Conservation (phyloP, 1,140 invertebrate species). For the Saccostrea glomerata region DNA sequence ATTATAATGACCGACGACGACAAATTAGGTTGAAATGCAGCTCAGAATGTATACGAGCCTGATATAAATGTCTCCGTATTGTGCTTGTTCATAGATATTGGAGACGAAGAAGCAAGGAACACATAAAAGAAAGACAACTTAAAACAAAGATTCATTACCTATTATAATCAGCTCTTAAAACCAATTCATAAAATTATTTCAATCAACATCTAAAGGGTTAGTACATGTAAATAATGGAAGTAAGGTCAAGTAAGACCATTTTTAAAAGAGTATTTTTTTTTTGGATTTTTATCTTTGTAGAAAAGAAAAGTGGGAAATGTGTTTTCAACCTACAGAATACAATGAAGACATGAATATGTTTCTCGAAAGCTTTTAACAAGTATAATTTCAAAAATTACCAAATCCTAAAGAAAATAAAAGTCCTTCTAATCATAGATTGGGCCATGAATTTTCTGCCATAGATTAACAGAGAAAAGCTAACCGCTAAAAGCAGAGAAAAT, state of each 20-base stretch:
- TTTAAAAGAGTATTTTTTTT: conserved; percentile 33
- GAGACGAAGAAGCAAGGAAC: not conserved
- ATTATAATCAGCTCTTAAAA: conserved; percentile 6
- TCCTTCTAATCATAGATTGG: too few relatives aligned
- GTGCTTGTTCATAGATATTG: conserved; percentile 41
- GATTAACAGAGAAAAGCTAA: too few relatives aligned
- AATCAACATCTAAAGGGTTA: not conserved
- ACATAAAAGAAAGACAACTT: not conserved
- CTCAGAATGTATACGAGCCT: not conserved
- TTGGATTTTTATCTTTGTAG: not conserved
- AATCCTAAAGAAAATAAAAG: too few relatives aligned
- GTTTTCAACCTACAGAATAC: not conserved
- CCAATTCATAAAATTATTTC: not conserved
- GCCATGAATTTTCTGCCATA: too few relatives aligned
- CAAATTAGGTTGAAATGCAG: conserved; percentile 6
- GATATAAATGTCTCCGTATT: conserved; percentile 29
- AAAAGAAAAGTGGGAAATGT: conserved; percentile 40
- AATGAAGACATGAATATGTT: conserved; percentile 33
- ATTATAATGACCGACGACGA: conserved; percentile 41
- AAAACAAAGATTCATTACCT: conserved; percentile 38
- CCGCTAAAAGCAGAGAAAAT: too few relatives aligned
- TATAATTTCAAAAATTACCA: too few relatives aligned
- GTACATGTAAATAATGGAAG: too few relatives aligned
- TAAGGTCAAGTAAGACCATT: not conserved
- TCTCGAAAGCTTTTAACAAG: too few relatives aligned